Base-by-base conservation (phyloP, 2,888 invertebrate genomes). In the Microchrysa polita region DNA sequence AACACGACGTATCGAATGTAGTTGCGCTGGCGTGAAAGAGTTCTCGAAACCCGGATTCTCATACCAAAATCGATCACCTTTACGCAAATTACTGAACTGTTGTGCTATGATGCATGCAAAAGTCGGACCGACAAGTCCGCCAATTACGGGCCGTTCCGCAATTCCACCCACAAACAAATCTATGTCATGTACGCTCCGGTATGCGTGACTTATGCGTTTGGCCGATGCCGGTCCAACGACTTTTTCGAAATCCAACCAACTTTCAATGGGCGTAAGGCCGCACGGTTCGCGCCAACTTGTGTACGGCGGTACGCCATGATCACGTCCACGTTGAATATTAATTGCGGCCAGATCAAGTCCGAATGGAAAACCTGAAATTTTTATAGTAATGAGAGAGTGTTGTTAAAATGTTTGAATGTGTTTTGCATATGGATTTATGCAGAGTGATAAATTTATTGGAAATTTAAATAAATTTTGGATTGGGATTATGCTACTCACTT, bases 71-170 rank as follows among this genome's bases (percentile, higher is more conserved):
- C 93, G 86, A 81, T 93, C 93, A 14, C 93, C 93, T 81, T 90
- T 90, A 0, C 93, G 88, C 0, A 93, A 84, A 80, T 92, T 92
- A 10, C 90, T 87, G 80, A 95, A 95, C 83, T 95, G 94, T 79
- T 93, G 93, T 0, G 93, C 95, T 60, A 95, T 92, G 73, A 96
- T 92, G 81, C 95, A 96, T 34, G 93, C 93, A 79, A 95, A 94
- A 0, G 94, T 93, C 0, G 95, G 94, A 0, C 95, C 95, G 0
- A 95, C 93, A 1, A 95, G 84, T 0, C 93, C 94, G 0, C 92
- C 92, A 0, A 90, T 85, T 0, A 95, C 91, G 0, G 94, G 93
- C 48, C 91, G 88, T 80, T 95, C 95, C 0, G 94, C 91, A 81
- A 95, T 88, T 0, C 93, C 95, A 9, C 92, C 95, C 0, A 94